Evolutionary conservation across 2,113 vertebrate species (phyloP).

Genomic region (Zingel zingel): DNA sequence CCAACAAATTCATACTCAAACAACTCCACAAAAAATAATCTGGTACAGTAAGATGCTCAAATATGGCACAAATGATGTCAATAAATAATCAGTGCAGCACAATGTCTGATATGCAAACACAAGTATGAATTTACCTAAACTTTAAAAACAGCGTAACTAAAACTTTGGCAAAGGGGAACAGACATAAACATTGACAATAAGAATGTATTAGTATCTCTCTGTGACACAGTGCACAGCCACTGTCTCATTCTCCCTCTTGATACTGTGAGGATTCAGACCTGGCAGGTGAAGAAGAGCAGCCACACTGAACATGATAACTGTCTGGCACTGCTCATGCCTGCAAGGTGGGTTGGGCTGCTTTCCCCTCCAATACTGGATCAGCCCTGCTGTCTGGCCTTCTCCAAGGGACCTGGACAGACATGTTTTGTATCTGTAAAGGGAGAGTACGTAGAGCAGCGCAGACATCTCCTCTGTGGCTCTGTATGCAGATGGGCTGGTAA

Average conservation of each 20-base stretch:
- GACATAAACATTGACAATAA: constrained; percentile 32
- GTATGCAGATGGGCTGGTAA: constrained; percentile 53
- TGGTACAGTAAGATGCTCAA: constrained; percentile 29
- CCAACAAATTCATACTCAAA: constrained; percentile 14
- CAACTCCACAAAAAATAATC: constrained; percentile 15
- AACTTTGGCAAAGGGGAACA: not conserved
- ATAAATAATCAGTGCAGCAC: constrained; percentile 58
- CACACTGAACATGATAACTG: constrained; percentile 10
- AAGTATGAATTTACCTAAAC: constrained; percentile 18
- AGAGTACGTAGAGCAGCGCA: constrained; percentile 28
- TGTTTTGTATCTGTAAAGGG: constrained; percentile 27
- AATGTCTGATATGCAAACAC: constrained; percentile 32
- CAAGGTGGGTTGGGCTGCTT: constrained; percentile 22
- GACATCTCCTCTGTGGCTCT: constrained; percentile 52
- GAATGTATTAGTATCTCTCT: not conserved
- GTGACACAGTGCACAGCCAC: constrained; percentile 6
- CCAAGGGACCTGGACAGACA: constrained; percentile 60
- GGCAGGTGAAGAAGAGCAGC: constrained; percentile 39
- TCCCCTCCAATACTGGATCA: constrained; percentile 26
- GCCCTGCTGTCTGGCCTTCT: constrained; percentile 35
- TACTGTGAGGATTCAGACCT: constrained; percentile 33
- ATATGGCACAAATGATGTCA: constrained; percentile 48
- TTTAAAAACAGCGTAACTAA: constrained; percentile 26
- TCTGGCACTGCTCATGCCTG: constrained; percentile 18
- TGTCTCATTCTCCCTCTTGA: constrained; percentile 10